Evolutionary conservation across 2,888 invertebrate genomes (phyloP).

Genomic region (Bunonema sp.): DNA sequence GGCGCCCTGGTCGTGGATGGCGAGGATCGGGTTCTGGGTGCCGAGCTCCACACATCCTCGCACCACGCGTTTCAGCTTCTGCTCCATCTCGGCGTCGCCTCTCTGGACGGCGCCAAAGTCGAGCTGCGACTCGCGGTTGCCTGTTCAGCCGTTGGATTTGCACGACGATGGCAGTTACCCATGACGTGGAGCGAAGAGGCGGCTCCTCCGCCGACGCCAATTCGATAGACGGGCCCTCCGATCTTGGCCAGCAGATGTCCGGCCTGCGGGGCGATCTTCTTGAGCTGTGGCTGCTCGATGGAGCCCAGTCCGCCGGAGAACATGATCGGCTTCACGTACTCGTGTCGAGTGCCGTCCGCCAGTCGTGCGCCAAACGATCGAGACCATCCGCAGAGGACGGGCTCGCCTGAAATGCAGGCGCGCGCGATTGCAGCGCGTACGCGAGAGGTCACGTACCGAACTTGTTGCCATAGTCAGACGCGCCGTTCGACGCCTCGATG

Average conservation of each 20-base stretch:
- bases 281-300: constrained; percentile 57
- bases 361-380: constrained; percentile 71
- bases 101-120: constrained; percentile 93
- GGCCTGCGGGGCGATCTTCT: constrained; percentile 9
- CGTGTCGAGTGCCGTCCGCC: constrained; percentile 50
- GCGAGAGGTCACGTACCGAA: constrained; percentile 56
- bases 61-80: constrained; percentile 81
- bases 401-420: constrained; percentile 53
- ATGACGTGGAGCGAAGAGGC: constrained; percentile 71
- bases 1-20: constrained; percentile 96
- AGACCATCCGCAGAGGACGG: constrained; percentile 74
- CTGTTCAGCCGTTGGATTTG: too few species aligned
- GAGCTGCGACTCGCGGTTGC: constrained; percentile 59
- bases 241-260: constrained; percentile 68
- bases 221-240: constrained; percentile 89
- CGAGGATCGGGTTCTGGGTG: constrained; percentile 67
- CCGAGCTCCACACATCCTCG: constrained; percentile 71
- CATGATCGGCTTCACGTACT: constrained; percentile 96
- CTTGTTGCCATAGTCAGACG: constrained; percentile 96
- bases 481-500: constrained; percentile 89
- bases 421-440: background rate
- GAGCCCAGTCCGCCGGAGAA: constrained; percentile 88
- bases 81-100: constrained; percentile 94
- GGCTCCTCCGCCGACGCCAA: constrained; percentile 94
- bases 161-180: constrained; percentile 11